phyloP scores from a whole-genome alignment of 2,797 vertebrate genomes.

The Paedocypris micromegethes region DNA sequence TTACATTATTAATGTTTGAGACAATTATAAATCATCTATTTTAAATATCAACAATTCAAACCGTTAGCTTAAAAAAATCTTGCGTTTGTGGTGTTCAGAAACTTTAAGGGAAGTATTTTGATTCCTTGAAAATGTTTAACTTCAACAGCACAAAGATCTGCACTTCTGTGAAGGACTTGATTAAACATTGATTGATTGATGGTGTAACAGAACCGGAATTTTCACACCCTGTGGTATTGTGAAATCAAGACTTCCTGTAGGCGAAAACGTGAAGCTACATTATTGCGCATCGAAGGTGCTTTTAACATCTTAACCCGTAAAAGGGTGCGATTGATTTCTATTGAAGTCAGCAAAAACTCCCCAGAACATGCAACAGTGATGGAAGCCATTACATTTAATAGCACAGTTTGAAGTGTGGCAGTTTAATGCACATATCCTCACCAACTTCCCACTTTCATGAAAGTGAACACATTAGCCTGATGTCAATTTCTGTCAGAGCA shows the following conservation, averaged over 20 bases:
- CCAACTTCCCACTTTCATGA: slow-evolving; percentile 19
- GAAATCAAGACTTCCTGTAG: background rate
- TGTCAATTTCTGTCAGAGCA: slow-evolving; percentile 22
- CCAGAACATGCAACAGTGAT: slow-evolving; percentile 33
- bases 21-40: no score
- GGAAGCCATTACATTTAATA: slow-evolving; percentile 37
- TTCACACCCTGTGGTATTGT: no score
- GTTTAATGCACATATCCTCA: slow-evolving; percentile 32
- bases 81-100: no score
- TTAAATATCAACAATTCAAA: no score
- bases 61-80: no score
- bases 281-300: background rate
- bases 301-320: slow-evolving; percentile 30
- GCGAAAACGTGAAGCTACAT: background rate
- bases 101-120: no score
- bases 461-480: slow-evolving; percentile 25
- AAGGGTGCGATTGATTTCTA: slow-evolving; percentile 30
- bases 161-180: no score
- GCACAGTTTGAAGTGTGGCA: slow-evolving; percentile 30
- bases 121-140: no score
- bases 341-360: slow-evolving; percentile 30
- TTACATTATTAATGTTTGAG: no score
- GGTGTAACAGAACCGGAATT: no score
- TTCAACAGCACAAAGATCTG: no score
- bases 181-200: no score